Base-by-base conservation (phyloP, 1,140 invertebrate species). In the Drepana arcuata region DNA sequence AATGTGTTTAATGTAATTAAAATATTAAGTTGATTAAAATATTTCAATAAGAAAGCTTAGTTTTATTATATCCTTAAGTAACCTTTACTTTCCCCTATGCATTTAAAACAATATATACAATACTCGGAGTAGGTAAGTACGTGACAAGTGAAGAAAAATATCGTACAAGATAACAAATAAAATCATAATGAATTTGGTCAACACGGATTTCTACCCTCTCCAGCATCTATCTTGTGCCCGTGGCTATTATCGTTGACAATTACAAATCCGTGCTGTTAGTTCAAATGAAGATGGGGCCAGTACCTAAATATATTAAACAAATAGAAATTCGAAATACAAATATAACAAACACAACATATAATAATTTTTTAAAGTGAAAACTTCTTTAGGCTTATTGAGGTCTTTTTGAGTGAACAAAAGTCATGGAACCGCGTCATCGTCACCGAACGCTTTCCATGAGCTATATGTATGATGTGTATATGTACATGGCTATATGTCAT, bases 241-340 rank as follows among this genome's bases (percentile, higher is more conserved):
- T 7, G 47, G 58, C 48, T 41, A 56, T 55, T 53, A 52, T 49
- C 18, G 30, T 30, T 32, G 51, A 58, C 50, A 57, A 46, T 50
- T 42, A 68, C 53, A 58, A 65, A 68, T 60, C 27, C 43, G 42
- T 59, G 51, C 45, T 46, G 52, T 45, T 47, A 40, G 25, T 53
- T 16, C 34, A 54, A 63, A 66, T 44, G 34, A 58, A 60, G 65
- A 57, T 18, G 9, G 38, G 27, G 7, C 7, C 21, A 14, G 5
- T 7, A 14, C 28, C 2, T 15, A 7, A 21, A 21, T 21, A 21
- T 5, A 21, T 21, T 9, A 4, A 21, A 9, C 18, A 21, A 21
- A 21, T 21, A 21, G 18, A 9, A 21, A 21, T 21, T n/a, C n/a
- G n/a, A n/a, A n/a, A n/a, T n/a, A n/a, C n/a, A n/a, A n/a, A n/a